phyloP scores from a whole-genome alignment of 2,888 invertebrate genomes.

The Nephrocerus scutellatus region DNA sequence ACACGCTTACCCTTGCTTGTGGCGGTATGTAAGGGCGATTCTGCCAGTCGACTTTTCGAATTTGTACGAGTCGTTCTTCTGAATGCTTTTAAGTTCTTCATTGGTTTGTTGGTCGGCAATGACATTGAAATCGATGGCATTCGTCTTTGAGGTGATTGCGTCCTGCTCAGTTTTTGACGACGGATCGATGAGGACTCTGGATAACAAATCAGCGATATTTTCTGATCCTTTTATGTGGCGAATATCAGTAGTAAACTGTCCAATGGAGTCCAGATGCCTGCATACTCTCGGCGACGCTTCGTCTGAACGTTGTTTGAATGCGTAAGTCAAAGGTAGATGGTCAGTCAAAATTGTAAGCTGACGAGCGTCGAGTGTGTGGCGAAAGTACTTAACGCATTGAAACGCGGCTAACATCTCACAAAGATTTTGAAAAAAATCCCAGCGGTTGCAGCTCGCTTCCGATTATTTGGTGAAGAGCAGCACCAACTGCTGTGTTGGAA shows the following conservation, averaged over 20 bases:
- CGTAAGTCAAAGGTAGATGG: conserved; percentile 19
- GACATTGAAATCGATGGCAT: too few relatives aligned
- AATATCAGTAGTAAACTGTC: conserved; percentile 20
- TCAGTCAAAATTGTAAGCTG: conserved; percentile 35
- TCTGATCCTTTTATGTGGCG: conserved; percentile 10
- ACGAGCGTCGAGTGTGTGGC: conserved; percentile 39
- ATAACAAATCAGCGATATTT: conserved; percentile 20
- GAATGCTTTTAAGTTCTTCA: conserved; percentile 11
- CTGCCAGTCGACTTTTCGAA: conserved; percentile 13
- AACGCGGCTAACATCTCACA: conserved; percentile 42
- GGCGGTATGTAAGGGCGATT: conserved; percentile 14
- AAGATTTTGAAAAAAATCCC: too few relatives aligned
- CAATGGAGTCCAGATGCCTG: conserved; percentile 18
- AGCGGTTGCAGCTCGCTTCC: too few relatives aligned
- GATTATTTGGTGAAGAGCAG: too few relatives aligned
- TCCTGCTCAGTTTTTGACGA: too few relatives aligned
- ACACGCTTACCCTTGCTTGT: conserved; percentile 3
- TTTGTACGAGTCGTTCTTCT: conserved; percentile 7
- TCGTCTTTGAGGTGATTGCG: too few relatives aligned
- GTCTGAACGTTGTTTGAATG: conserved; percentile 14
- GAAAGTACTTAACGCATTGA: conserved; percentile 35
- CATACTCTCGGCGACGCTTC: conserved; percentile 16
- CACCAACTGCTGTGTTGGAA: too few relatives aligned
- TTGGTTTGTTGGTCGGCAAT: too few relatives aligned
- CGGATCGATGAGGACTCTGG: too few relatives aligned